These are phyloP conservation scores for Caenorhabditis wallacei DNA, from an alignment of 2,888 invertebrate species.

Conservation along the genomic window DNA sequence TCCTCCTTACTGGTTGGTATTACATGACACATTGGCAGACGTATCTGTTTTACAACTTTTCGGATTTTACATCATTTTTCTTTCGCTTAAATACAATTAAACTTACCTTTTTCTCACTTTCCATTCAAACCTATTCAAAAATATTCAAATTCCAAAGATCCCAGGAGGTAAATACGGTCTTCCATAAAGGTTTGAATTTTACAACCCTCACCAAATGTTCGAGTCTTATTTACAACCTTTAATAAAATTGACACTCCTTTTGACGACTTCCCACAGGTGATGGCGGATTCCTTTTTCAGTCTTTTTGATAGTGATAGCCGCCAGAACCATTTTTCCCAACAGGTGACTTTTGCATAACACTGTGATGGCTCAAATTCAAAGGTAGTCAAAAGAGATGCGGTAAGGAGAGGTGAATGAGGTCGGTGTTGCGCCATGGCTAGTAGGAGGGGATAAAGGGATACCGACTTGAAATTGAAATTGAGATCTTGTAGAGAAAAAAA, in stretches of 20 bases:
- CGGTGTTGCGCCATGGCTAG: neutral
- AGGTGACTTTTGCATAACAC: slow-evolving; percentile 11
- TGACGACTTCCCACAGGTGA: slow-evolving; percentile 9
- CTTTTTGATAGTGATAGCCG: neutral
- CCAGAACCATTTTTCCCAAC: neutral
- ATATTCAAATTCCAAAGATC: no score
- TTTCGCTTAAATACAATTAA: no score
- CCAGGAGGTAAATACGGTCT: neutral
- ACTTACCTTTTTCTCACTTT: neutral
- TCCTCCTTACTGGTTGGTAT: neutral
- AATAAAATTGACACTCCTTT: slow-evolving; percentile 13
- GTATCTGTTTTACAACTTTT: slow-evolving; percentile 4
- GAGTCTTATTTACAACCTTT: neutral
- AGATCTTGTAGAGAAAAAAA: neutral
- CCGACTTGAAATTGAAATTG: slow-evolving; percentile 19
- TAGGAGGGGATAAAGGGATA: neutral
- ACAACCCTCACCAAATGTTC: neutral
- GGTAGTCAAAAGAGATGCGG: slow-evolving; percentile 2
- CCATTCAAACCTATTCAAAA: neutral
- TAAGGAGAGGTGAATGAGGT: slow-evolving; percentile 11
- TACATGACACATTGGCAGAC: slow-evolving; percentile 19
- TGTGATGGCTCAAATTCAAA: neutral
- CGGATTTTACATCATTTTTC: neutral
- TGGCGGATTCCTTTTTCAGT: slow-evolving; percentile 14
- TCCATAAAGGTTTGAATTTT: neutral